phyloP scores from a whole-genome alignment of 1,140 invertebrate genomes.

The Paracyclopina nana region DNA sequence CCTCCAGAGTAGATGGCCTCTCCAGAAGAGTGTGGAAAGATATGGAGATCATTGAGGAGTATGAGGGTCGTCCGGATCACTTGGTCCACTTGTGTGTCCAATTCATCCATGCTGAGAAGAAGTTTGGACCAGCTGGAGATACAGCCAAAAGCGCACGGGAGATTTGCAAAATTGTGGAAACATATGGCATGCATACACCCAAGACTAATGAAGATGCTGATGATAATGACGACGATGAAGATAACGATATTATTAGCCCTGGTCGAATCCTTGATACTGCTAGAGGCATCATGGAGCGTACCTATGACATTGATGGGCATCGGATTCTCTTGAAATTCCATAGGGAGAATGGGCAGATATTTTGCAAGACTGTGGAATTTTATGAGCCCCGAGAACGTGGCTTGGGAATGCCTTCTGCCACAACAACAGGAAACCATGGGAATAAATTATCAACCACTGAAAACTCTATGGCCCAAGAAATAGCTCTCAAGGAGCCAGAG shows the following conservation, averaged over 20 bases:
- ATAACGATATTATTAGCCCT: background rate
- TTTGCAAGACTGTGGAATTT: constrained; percentile 11
- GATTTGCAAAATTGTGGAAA: constrained; percentile 9
- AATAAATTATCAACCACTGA: no score
- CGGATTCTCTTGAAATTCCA: constrained; percentile 6
- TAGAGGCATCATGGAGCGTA: background rate
- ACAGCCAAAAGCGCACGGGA: constrained; percentile 1
- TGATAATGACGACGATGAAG: background rate
- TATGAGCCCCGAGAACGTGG: background rate
- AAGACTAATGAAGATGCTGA: background rate
- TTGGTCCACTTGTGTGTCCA: background rate
- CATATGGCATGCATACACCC: background rate
- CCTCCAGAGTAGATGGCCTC: background rate
- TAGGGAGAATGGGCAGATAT: constrained; percentile 7
- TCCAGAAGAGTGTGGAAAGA: background rate
- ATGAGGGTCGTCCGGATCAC: background rate
- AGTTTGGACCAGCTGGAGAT: constrained; percentile 12
- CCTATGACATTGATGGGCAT: constrained; percentile 5
- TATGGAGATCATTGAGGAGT: background rate
- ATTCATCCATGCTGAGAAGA: constrained; percentile 9
- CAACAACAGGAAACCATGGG: no score
- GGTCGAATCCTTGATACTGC: background rate
- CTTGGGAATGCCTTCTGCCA: no score
- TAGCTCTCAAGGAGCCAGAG: background rate
- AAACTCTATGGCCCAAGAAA: background rate